Conservation (phyloP, 2,797 vertebrate species). For the Cuniculus paca region DNA sequence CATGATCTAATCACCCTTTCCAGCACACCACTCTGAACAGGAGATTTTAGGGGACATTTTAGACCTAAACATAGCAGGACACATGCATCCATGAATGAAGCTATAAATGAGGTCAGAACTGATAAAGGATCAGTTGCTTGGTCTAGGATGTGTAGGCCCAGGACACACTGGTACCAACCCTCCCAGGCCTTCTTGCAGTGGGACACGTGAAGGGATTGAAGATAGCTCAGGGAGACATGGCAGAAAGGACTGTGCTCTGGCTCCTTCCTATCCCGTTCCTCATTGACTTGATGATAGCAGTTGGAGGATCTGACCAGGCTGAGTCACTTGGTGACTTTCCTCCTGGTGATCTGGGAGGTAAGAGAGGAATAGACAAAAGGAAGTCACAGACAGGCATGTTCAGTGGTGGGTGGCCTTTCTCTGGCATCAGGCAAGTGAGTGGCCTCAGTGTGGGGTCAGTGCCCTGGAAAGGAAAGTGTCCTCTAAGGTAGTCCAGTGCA, state of each 20-base stretch:
- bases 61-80: not conserved
- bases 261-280: not conserved
- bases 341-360: not conserved
- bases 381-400: not conserved
- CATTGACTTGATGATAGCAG: not conserved
- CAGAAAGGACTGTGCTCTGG: accelerated
- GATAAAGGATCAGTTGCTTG: not conserved
- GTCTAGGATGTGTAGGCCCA: not conserved
- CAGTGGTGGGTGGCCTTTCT: not conserved
- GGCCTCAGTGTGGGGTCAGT: not conserved
- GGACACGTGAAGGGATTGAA: too few relatives aligned
- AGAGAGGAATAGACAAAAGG: not conserved
- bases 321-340: not conserved
- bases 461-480: not conserved
- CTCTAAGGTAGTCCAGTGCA: accelerated
- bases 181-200: accelerated
- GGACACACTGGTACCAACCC: not conserved
- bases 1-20: not conserved
- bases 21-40: not conserved
- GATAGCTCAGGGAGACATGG: not conserved
- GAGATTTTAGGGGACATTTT: not conserved
- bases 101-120: not conserved
- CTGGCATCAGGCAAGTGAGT: too few relatives aligned
- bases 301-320: not conserved
- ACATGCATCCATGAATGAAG: not conserved